Evolutionary conservation across 2,888 invertebrate species (phyloP), one percentile per base, ranked within the genome.

Genomic region (Nymphalis polychloros): DNA sequence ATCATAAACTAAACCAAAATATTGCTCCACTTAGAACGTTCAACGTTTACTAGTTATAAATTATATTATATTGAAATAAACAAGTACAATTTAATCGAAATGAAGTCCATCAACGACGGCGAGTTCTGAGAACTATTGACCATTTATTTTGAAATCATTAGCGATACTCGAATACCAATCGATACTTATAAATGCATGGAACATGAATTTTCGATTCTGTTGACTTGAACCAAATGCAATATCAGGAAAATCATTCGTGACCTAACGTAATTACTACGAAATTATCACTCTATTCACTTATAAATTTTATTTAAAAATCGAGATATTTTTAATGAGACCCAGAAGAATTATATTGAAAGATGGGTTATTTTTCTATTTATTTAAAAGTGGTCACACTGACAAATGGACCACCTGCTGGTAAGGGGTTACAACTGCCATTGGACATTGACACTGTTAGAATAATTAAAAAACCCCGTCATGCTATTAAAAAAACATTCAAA

Each of bases 161-260:
- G 46, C 64, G 57, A 57, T 63, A 67, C 10, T 47, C 67, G 52
- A 67, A 57, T 62, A 31, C 53, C 17, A 67, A 62, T 65, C 63
- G 27, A 59, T 47, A 57, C 68, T 69, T 60, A 57, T 48, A 64
- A 71, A 67, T 72, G 64, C 64, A 64, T 69, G 67, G 59, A 69
- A 69, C 49, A 41, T 64, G 57, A 41, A 70, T 68, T 64, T 69
- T 63, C 61, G 31, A 67, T 69, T 64, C 23, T 67, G 69, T 69
- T 72, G 67, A 67, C 69, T 62, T 49, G 57, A 46, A 62, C 55
- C 52, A 62, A 69, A 69, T 59, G 62, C 63, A 67, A 72, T 72
- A 67, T 69, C 63, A 67, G 17, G 59, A 69, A 63, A 50, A 59
- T 67, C 59, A 64, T 67, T 68, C 35, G 49, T 60, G 49, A 63